Conservation (phyloP, 2,797 vertebrate species). For the Agapornis canus region DNA sequence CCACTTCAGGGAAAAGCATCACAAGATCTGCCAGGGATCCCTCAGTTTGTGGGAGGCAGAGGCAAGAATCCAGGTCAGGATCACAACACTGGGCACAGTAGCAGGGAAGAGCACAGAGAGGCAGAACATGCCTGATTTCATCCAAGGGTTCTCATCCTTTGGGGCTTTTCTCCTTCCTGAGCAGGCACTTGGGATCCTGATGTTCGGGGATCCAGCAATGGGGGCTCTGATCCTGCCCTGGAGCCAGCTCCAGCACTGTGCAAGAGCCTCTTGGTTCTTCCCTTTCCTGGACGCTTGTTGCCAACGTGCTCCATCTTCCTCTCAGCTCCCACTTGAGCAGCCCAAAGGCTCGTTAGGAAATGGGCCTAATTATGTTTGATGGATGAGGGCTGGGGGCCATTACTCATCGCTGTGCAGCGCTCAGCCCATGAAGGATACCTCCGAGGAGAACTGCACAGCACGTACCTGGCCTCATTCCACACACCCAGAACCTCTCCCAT, state of each 20-base stretch:
- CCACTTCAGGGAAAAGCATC: not conserved
- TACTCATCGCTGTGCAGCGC: slow-evolving; percentile 10
- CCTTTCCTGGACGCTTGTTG: not conserved
- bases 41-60: not conserved
- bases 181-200: not conserved
- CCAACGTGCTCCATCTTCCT: not conserved
- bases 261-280: not conserved
- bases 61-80: not conserved
- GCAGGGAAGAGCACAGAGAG: not conserved
- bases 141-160: not conserved
- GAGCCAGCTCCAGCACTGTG: not conserved
- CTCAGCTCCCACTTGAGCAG: not conserved
- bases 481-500: not conserved
- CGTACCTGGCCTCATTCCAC: not conserved
- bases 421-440: not conserved
- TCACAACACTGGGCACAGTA: not conserved
- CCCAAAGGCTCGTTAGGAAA: slow-evolving; percentile 16
- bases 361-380: slow-evolving; percentile 27
- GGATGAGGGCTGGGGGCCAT: not conserved
- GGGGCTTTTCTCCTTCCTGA: not conserved
- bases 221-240: not conserved
- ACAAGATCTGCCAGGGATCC: not conserved
- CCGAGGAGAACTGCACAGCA: not conserved
- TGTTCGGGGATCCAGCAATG: not conserved
- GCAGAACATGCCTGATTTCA: not conserved